A percentile compares a stretch with the other conserved stretches of the same genome.
These are phyloP conservation scores for Spodoptera exigua DNA, from an alignment of 2,888 invertebrate species.

Conservation along the genomic window DNA sequence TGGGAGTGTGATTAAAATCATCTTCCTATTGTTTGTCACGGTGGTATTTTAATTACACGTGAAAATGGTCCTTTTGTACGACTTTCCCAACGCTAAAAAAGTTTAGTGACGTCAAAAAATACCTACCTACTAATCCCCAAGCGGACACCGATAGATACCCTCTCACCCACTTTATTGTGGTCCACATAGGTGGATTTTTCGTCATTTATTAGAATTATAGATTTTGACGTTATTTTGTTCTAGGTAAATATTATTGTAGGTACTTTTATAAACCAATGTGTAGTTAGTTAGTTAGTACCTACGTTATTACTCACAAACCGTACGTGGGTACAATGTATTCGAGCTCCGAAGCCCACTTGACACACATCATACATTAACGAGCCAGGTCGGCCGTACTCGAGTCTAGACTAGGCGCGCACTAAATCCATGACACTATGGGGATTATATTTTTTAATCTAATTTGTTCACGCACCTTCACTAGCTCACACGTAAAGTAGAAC, in stretches of 20 bases:
- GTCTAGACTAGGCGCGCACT: slow-evolving; percentile 39
- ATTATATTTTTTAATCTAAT: slow-evolving; percentile 25
- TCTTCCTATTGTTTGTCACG: background rate
- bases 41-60: background rate
- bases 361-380: slow-evolving; percentile 48
- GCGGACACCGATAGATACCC: too few species aligned
- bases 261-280: background rate
- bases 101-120: too few species aligned
- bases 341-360: slow-evolving; percentile 46
- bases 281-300: slow-evolving; percentile 1
- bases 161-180: too few species aligned
- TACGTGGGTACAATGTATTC: slow-evolving; percentile 33
- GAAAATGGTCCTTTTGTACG: slow-evolving; percentile 2
- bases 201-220: too few species aligned
- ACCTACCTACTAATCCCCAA: too few species aligned
- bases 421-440: slow-evolving; percentile 21
- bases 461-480: slow-evolving; percentile 10
- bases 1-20: slow-evolving; percentile 21
- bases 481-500: background rate
- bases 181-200: too few species aligned
- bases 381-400: slow-evolving; percentile 34
- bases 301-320: too few species aligned
- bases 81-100: slow-evolving; percentile 5
- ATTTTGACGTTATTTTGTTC: too few species aligned
- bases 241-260: too few species aligned